Conservation (phyloP, 1,140 invertebrate genomes). For the Magallana angulata region DNA sequence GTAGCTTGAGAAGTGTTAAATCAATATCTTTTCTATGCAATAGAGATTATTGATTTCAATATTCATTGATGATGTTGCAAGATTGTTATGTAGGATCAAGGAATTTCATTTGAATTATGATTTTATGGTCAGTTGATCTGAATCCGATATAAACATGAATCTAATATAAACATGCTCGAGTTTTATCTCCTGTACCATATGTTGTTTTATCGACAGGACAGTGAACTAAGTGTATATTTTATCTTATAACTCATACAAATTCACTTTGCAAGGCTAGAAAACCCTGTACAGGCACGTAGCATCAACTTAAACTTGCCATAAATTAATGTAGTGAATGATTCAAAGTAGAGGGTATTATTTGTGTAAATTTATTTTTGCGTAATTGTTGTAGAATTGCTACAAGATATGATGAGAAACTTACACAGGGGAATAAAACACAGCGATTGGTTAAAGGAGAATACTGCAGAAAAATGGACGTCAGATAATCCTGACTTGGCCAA, state of each 20-base stretch:
- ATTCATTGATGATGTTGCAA: too few species aligned
- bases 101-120: too few species aligned
- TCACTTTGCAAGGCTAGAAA: background rate
- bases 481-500: constrained; percentile 67
- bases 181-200: too few species aligned
- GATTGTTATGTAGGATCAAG: too few species aligned
- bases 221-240: background rate
- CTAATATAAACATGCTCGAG: too few species aligned
- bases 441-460: constrained; percentile 67
- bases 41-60: too few species aligned
- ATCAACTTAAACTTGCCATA: background rate
- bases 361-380: background rate
- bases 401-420: constrained; percentile 54
- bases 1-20: too few species aligned
- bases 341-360: background rate
- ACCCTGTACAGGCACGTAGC: background rate
- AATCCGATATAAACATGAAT: too few species aligned
- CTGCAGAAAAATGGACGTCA: constrained; percentile 62
- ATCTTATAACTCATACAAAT: background rate
- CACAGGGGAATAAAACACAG: constrained; percentile 57
- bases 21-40: too few species aligned
- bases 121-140: too few species aligned
- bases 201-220: too few species aligned
- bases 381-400: constrained; percentile 32
- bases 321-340: background rate